Evolutionary conservation across 2,888 invertebrate genomes (phyloP), one percentile per base, ranked within the genome.

Genomic region (Heteropelma amictum): DNA sequence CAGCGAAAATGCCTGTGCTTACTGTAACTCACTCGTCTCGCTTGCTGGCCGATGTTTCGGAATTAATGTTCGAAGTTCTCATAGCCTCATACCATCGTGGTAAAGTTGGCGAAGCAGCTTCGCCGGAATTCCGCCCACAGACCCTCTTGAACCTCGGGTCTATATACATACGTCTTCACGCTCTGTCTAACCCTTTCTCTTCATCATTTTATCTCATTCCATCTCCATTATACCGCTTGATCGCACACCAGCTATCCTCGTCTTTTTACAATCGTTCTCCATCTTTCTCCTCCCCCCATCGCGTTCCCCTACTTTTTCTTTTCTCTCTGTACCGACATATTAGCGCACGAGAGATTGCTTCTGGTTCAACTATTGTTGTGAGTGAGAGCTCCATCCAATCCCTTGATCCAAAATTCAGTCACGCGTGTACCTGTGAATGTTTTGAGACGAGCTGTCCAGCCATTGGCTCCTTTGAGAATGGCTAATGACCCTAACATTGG

Each of bases 21-120:
- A 61, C 60, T 79, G 69, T 72, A 76, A 69, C 54, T 23, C 58
- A 19, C 58, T 72, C 69, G 70, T 60, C 56, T 56, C 58, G 49
- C 65, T 67, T 35, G 53, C 72, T 70, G 79, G 79, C 82, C 82
- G 79, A 83, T 85, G 82, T 85, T 82, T 82, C 80, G 82, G 83
- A 84, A 84, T 85, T 85, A 84, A 85, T 85, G 83, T 81, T 75
- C 72, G 79, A 84, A 85, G 83, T 84, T 84, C 79, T 80, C 79
- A 60, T 76, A 71, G n/a, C 69, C 67, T 58, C 69, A 69, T 72
- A 8, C 33, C 61, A 56, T 42, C 23, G 54, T 53, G 42, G 58
- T 63, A 53, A 68, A 68, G 45, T 63, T 72, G 51, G 38, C 38
- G 23, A 49, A 68, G 68, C 58, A 72, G 72, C 64, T 68, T 76